Evolutionary conservation across 2,113 vertebrate species (phyloP), one percentile per base, ranked within the genome.

Genomic region (Pardalotus punctatus): DNA sequence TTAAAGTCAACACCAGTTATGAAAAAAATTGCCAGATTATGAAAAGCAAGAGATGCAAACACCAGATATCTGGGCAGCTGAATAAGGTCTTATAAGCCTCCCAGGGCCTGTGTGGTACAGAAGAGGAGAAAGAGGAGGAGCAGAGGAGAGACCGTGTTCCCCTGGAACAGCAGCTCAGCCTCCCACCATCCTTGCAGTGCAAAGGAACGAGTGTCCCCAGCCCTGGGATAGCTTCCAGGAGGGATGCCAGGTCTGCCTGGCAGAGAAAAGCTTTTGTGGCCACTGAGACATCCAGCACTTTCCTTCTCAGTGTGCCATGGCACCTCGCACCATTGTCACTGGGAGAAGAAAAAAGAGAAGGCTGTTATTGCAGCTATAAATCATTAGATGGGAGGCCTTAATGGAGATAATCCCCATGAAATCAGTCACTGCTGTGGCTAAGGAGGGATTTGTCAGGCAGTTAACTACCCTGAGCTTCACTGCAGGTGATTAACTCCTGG

Each of bases 401-500:
- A 96, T 92, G 95, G 92, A 90, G 92, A 93, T 96, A 96, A 96
- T 96, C 88, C 95, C 95, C 90, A 56, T 86, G 85, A 94, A 96
- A 93, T 92, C 96, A 92, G 90, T 92, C 88, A 42, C 79, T 90
- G 85, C 87, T 85, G 86, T 60, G 88, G 82, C 88, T 93, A 90
- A 96, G 72, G 86, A 96, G 90, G 82, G 96, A 97, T 96, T 95
- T 96, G 88, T 93, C 83, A 94, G 93, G 93, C 96, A 90, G 90
- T 96, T 96, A 96, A 96, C 92, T 86, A 94, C 76, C 76, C 92
- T 77, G 76, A 95, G 88, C 86, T 81, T 40, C 90, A 64, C 85
- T 56, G 85, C 88, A 53, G 79, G 90, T 96, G 88, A 95, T 95
- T 92, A 97, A 95, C 90, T 96, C 92, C 90, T 90, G 90, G 76